Percentiles rank a stretch among this genome's conserved stretches.
phyloP scores from a whole-genome alignment of 2,113 vertebrate species.

The Odocoileus hemionus region DNA sequence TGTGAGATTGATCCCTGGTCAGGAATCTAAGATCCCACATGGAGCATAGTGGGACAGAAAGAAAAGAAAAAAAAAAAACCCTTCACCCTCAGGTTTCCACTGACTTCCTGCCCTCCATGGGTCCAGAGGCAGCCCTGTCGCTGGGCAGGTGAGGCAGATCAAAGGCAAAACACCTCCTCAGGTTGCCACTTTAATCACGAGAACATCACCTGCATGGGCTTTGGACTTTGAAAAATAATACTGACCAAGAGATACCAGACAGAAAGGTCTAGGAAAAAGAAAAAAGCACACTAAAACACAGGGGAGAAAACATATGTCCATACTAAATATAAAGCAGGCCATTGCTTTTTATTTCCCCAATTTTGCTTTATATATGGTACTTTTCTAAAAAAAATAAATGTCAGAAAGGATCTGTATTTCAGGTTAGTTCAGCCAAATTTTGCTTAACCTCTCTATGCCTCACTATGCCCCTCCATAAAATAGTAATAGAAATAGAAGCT shows the following conservation, averaged over 20 bases:
- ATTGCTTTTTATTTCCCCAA: background rate
- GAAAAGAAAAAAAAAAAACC: background rate
- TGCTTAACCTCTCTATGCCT: background rate
- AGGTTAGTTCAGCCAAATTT: background rate
- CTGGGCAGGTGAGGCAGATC: slow-evolving; percentile 36
- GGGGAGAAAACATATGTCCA: background rate
- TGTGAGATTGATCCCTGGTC: background rate
- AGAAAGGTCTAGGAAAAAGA: slow-evolving; percentile 16
- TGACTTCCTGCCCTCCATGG: background rate
- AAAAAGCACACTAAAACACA: background rate
- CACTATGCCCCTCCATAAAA: background rate
- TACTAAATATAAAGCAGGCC: background rate
- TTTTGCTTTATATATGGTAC: background rate
- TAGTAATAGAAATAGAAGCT: background rate
- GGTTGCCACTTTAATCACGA: slow-evolving; percentile 13
- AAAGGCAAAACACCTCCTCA: background rate
- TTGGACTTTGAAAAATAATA: slow-evolving; percentile 17
- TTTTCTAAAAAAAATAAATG: background rate
- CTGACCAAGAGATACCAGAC: background rate
- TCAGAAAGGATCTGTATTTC: background rate
- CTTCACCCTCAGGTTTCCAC: slow-evolving; percentile 36
- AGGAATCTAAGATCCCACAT: background rate
- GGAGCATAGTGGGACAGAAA: background rate
- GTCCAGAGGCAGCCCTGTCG: slow-evolving; percentile 24
- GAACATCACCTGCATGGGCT: background rate